These are phyloP conservation scores for Gorilla gorilla DNA, from an alignment of 2,113 vertebrate genomes.

Conservation along the genomic window DNA sequence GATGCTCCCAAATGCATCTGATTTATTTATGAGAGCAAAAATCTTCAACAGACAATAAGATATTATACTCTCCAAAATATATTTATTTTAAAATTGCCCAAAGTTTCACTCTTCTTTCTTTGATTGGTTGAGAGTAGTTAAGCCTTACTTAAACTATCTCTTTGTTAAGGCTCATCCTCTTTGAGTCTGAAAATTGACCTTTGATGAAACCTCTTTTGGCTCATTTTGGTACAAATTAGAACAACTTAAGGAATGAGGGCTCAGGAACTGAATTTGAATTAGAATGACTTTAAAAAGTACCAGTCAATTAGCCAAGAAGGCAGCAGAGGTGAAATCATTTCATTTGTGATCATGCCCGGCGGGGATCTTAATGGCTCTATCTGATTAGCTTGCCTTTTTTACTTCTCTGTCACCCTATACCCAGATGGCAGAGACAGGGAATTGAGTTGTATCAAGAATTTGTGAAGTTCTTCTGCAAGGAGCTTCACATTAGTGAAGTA, in stretches of 20 bases:
- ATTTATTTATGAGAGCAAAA: not conserved
- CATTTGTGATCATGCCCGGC: not conserved
- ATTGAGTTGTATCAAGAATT: not conserved
- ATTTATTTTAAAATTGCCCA: not conserved
- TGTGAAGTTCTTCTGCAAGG: not conserved
- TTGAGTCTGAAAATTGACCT: conserved; percentile 45
- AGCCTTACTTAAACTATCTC: not conserved
- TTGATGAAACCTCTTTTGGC: not conserved
- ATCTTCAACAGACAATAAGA: not conserved
- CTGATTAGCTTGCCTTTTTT: not conserved
- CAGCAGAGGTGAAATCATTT: not conserved
- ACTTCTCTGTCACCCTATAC: not conserved
- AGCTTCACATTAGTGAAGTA: not conserved
- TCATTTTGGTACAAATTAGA: conserved; percentile 49
- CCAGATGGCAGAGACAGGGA: not conserved
- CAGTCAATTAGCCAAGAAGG: conserved; percentile 43
- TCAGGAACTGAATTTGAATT: conserved; percentile 44
- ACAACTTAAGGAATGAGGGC: conserved; percentile 35
- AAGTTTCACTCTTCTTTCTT: not conserved
- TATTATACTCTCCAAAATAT: not conserved
- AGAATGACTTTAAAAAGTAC: conserved; percentile 45
- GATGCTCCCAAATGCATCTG: not conserved
- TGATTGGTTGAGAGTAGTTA: not conserved
- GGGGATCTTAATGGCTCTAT: not conserved
- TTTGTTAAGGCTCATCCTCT: not conserved